Evolutionary conservation across 2,797 vertebrate species (phyloP).

Genomic region (Crocodylus rhombifer): DNA sequence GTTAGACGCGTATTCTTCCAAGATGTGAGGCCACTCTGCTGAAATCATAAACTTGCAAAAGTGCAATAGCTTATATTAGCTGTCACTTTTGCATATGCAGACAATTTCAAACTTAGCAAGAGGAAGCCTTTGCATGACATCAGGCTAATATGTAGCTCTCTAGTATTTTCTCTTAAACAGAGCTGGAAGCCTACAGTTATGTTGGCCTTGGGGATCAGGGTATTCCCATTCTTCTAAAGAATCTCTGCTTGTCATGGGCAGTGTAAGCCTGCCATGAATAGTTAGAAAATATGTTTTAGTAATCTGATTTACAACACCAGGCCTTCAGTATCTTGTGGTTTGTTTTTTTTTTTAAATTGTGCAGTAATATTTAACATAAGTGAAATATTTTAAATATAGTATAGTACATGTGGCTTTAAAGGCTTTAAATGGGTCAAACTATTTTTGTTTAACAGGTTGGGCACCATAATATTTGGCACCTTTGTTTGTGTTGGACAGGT

Average conservation of each 20-base stretch:
- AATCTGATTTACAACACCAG: not conserved
- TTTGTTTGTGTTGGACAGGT: slow-evolving; percentile 96
- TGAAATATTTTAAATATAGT: not conserved
- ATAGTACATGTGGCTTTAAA: no score
- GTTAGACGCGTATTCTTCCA: not conserved
- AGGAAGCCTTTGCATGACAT: not conserved
- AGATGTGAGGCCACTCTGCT: not conserved
- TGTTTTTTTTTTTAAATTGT: not conserved
- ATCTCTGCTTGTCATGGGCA: not conserved
- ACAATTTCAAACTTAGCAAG: not conserved
- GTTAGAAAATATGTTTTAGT: not conserved
- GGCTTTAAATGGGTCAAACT: not conserved
- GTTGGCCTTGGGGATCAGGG: not conserved
- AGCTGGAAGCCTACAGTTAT: not conserved
- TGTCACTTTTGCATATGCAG: not conserved
- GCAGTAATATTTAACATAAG: not conserved
- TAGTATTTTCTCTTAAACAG: not conserved
- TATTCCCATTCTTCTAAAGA: not conserved
- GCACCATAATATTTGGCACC: slow-evolving; percentile 92
- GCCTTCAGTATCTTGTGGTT: not conserved
- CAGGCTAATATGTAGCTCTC: not conserved
- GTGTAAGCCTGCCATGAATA: not conserved
- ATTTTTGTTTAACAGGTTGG: slow-evolving; percentile 83
- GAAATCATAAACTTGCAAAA: no score
- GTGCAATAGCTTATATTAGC: not conserved